These are phyloP conservation scores for Orthonychiurus folsomi DNA, from an alignment of 2,888 invertebrate species.

Conservation along the genomic window DNA sequence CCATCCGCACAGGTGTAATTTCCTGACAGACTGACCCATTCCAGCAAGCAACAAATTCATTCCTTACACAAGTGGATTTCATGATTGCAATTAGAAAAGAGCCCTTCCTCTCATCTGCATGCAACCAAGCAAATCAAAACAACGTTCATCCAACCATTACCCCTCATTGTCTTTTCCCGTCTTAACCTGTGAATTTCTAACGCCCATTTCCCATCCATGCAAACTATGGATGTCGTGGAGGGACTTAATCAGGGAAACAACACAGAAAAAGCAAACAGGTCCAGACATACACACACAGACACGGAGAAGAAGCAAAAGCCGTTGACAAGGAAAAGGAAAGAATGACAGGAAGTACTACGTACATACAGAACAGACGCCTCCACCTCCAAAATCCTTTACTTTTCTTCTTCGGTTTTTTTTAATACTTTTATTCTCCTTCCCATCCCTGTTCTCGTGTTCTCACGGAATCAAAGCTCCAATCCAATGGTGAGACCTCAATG, in stretches of 20 bases:
- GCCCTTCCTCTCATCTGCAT: background rate
- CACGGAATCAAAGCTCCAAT: background rate
- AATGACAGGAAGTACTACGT: constrained; percentile 6
- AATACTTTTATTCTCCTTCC: background rate
- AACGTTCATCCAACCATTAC: too few species aligned
- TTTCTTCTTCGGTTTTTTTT: background rate
- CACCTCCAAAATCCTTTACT: too few species aligned
- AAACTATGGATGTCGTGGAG: too few species aligned
- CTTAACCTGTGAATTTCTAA: too few species aligned
- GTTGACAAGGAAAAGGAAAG: constrained; percentile 2
- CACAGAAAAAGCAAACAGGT: too few species aligned
- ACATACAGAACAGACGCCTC: too few species aligned
- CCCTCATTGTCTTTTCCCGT: too few species aligned
- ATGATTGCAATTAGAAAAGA: background rate
- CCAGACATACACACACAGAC: too few species aligned
- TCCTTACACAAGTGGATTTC: too few species aligned
- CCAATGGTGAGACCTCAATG: background rate
- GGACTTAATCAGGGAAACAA: too few species aligned
- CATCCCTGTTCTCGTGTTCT: background rate
- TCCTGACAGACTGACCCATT: background rate
- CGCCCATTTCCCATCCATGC: too few species aligned
- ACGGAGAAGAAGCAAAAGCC: too few species aligned
- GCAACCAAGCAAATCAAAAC: background rate
- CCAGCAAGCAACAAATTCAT: background rate
- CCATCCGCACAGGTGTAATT: background rate